Percentiles rank a stretch among this genome's conserved stretches.
These are phyloP conservation scores for Microhierax caerulescens DNA, from an alignment of 2,797 vertebrate genomes.

Conservation along the genomic window DNA sequence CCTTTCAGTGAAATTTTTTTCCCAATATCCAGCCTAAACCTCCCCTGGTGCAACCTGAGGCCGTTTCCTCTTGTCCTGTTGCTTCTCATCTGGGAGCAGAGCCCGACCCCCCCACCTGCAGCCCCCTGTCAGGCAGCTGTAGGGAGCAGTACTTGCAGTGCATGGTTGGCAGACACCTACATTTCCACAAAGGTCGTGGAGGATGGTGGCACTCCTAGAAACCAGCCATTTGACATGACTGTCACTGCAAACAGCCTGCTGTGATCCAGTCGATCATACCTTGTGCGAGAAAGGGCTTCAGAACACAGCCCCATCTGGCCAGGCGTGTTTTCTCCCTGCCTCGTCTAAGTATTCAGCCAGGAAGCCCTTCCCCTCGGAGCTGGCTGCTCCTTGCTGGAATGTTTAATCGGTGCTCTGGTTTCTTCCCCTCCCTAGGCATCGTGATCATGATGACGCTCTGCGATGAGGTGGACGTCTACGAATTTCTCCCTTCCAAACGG, in stretches of 20 bases:
- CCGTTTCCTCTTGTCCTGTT: too few relatives aligned
- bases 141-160: background rate
- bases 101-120: too few relatives aligned
- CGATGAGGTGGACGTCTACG: constrained; percentile 77
- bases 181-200: background rate
- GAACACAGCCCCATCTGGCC: background rate
- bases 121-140: too few relatives aligned
- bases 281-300: background rate
- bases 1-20: too few relatives aligned
- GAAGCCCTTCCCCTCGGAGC: background rate
- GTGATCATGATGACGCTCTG: constrained; percentile 81
- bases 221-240: background rate
- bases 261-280: accelerated
- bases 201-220: background rate
- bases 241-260: background rate
- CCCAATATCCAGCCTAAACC: too few relatives aligned
- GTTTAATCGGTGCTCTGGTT: accelerated
- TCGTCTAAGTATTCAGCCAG: accelerated
- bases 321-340: background rate
- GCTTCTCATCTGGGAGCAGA: too few relatives aligned
- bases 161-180: accelerated
- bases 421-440: constrained; percentile 67
- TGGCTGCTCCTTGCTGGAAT: background rate
- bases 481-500: constrained; percentile 81
- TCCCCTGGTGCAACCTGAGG: too few relatives aligned